These are phyloP conservation scores for Perccottus glenii DNA, from an alignment of 2,113 vertebrate genomes.

Conservation along the genomic window DNA sequence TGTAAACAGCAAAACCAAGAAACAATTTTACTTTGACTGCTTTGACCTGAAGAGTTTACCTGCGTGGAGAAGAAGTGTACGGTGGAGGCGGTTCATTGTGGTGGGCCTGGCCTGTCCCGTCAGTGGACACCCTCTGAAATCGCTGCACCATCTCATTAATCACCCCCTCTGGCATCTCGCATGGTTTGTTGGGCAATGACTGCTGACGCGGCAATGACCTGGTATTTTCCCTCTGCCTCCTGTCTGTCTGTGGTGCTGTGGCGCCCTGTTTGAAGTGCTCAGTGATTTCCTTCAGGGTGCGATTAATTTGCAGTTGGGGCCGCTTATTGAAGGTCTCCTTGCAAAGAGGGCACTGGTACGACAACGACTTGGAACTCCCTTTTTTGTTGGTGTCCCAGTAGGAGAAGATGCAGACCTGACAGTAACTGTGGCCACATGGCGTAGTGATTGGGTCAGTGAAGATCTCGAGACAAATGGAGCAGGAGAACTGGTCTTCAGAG, in stretches of 20 bases:
- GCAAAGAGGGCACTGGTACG: constrained; percentile 76
- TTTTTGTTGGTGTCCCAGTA: constrained; percentile 68
- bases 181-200: not conserved
- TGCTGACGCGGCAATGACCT: not conserved
- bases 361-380: constrained; percentile 28
- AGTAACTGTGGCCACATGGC: constrained; percentile 82
- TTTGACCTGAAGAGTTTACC: constrained; percentile 27
- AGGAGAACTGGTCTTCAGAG: constrained; percentile 80
- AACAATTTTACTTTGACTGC: too few species aligned
- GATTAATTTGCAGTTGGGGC: constrained; percentile 78
- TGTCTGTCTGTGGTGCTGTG: not conserved
- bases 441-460: constrained; percentile 78
- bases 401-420: constrained; percentile 71
- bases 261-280: constrained; percentile 76
- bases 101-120: not conserved
- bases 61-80: constrained; percentile 28
- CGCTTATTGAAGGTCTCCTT: constrained; percentile 74
- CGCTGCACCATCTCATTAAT: constrained; percentile 66
- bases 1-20: too few species aligned
- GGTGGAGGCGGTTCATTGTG: constrained; percentile 33
- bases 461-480: constrained; percentile 78
- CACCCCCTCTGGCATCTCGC: constrained; percentile 49
- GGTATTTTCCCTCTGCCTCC: not conserved
- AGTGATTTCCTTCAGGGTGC: constrained; percentile 79
- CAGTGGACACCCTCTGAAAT: constrained; percentile 34